Evolutionary conservation across 2,113 vertebrate species (phyloP).

Genomic region (Hippopotamus amphibius): DNA sequence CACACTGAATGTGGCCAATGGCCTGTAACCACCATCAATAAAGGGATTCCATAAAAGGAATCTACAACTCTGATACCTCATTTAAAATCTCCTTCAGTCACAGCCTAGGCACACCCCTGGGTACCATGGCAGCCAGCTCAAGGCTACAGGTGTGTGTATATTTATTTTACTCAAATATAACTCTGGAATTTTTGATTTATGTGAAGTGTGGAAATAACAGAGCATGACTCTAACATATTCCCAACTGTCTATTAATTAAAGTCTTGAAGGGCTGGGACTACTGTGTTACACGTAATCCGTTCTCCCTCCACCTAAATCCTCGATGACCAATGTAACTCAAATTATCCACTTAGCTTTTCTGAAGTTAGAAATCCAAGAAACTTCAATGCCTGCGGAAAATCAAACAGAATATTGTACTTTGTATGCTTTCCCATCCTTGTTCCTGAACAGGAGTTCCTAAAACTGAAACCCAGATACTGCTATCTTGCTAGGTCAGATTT

Average conservation of each 20-base stretch:
- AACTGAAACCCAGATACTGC: slow-evolving; percentile 1
- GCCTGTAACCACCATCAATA: slow-evolving; percentile 37
- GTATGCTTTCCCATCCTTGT: neutral
- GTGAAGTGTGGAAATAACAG: neutral
- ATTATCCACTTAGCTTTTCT: neutral
- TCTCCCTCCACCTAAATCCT: neutral
- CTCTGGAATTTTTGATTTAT: neutral
- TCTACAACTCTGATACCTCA: neutral
- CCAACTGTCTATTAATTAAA: neutral
- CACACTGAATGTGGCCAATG: slow-evolving; percentile 9
- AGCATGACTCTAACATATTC: neutral
- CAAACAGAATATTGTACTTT: neutral
- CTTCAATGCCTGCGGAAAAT: slow-evolving; percentile 14
- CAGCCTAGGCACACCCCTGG: neutral
- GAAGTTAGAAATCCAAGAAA: slow-evolving; percentile 45
- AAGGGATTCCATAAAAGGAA: slow-evolving; percentile 53
- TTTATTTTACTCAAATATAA: neutral
- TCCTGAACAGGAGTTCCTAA: neutral
- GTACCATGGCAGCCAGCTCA: neutral
- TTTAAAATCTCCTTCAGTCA: neutral
- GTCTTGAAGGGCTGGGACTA: neutral
- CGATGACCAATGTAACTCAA: neutral
- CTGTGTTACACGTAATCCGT: neutral
- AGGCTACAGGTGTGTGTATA: fast-evolving
- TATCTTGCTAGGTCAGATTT: neutral